phyloP scores from a whole-genome alignment of 2,888 invertebrate genomes.

The Creontiades dilutus region DNA sequence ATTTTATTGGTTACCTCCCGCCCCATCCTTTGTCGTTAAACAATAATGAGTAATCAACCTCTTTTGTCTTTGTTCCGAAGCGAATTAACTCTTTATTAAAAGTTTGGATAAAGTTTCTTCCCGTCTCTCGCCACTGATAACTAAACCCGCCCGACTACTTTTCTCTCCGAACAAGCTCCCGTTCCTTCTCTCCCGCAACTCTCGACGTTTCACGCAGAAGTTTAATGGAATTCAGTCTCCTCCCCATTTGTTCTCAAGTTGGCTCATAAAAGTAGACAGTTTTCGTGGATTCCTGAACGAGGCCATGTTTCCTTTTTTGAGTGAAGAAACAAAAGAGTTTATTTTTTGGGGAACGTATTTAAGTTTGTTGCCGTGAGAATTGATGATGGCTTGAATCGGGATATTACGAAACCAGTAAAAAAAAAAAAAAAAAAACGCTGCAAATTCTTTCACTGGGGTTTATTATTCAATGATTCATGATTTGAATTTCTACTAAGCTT shows the following conservation, averaged over 20 bases:
- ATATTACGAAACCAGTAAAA: no score
- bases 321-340: background rate
- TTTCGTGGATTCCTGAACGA: slow-evolving; percentile 38
- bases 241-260: slow-evolving; percentile 46
- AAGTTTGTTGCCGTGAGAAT: no score
- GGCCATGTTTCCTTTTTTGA: background rate
- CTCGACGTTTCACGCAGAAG: slow-evolving; percentile 51
- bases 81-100: slow-evolving; percentile 62
- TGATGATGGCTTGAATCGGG: no score
- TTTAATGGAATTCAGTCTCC: slow-evolving; percentile 56
- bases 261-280: slow-evolving; percentile 63
- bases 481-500: no score
- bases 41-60: slow-evolving; percentile 53
- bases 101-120: slow-evolving; percentile 36
- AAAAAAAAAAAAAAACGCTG: no score
- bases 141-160: slow-evolving; percentile 32
- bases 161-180: slow-evolving; percentile 13
- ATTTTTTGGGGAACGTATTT: background rate
- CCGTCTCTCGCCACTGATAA: slow-evolving; percentile 43
- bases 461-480: no score
- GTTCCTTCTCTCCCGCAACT: slow-evolving; percentile 14
- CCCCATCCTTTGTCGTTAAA: slow-evolving; percentile 24
- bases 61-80: slow-evolving; percentile 36
- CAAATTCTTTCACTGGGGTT: no score
- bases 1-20: slow-evolving; percentile 5